phyloP scores from a whole-genome alignment of 2,797 vertebrate genomes.

The Gadopsis bispinosus region DNA sequence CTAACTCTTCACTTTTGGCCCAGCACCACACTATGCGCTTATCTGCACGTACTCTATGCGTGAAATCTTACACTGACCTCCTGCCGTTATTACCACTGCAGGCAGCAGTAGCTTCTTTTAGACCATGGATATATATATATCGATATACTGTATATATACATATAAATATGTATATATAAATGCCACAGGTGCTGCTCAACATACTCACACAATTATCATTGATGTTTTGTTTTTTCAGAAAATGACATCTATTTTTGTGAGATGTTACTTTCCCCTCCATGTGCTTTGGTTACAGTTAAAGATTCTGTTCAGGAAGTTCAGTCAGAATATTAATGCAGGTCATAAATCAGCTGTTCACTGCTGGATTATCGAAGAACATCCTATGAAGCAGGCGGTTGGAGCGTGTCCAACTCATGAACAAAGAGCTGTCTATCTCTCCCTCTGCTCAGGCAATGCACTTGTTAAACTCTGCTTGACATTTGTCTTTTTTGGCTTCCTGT shows the following conservation, averaged over 20 bases:
- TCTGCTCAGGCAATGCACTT: slow-evolving; percentile 60
- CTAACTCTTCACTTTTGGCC: slow-evolving; percentile 43
- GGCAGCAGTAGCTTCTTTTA: background rate
- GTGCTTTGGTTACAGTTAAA: slow-evolving; percentile 47
- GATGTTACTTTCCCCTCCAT: slow-evolving; percentile 38
- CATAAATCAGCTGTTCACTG: slow-evolving; percentile 79
- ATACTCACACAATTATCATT: slow-evolving; percentile 3
- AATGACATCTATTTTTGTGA: slow-evolving; percentile 27
- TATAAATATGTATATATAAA: no score
- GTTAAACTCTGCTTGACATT: slow-evolving; percentile 71
- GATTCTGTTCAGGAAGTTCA: slow-evolving; percentile 76
- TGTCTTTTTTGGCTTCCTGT: slow-evolving; percentile 63
- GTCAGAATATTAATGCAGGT: slow-evolving; percentile 77
- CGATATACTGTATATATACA: background rate
- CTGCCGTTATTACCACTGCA: slow-evolving; percentile 38
- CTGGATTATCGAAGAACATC: slow-evolving; percentile 81
- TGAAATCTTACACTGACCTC: slow-evolving; percentile 49
- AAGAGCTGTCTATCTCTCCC: slow-evolving; percentile 71
- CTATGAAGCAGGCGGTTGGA: slow-evolving; percentile 73
- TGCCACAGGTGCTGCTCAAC: slow-evolving; percentile 33
- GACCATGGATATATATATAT: background rate
- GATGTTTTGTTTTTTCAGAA: slow-evolving; percentile 15
- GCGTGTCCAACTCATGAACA: slow-evolving; percentile 74
- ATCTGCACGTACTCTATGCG: slow-evolving; percentile 49
- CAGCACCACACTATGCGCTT: slow-evolving; percentile 30